These are phyloP conservation scores for Eurosta solidaginis DNA, from an alignment of 1,140 invertebrate genomes.

Conservation along the genomic window DNA sequence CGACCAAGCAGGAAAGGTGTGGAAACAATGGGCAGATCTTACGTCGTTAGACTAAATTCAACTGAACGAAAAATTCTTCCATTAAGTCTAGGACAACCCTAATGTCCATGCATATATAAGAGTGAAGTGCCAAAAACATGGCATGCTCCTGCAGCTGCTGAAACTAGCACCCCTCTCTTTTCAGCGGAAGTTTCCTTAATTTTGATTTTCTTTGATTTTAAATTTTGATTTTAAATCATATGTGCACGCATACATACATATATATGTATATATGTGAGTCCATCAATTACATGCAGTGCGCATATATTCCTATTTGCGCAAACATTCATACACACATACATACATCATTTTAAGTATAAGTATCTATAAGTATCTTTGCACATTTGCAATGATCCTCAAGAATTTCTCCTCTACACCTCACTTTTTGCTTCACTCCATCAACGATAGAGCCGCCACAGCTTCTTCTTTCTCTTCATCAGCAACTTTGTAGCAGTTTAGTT, in stretches of 20 bases:
- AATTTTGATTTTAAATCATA: not conserved
- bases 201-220: not conserved
- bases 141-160: constrained; percentile 13
- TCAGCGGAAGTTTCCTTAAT: too few species aligned
- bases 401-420: not conserved
- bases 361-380: not conserved
- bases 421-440: too few species aligned
- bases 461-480: not conserved
- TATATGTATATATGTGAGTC: too few species aligned
- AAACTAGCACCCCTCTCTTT: not conserved
- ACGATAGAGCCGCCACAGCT: not conserved
- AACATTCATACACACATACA: not conserved
- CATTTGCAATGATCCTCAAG: not conserved
- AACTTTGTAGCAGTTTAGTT: not conserved
- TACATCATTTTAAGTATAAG: not conserved
- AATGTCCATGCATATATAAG: not conserved
- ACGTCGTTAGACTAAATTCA: too few species aligned
- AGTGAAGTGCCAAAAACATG: not conserved
- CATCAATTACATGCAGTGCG: too few species aligned
- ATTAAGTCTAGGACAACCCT: too few species aligned
- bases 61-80: too few species aligned
- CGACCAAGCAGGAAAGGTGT: too few species aligned
- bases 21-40: too few species aligned
- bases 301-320: too few species aligned
- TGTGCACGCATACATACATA: not conserved